A percentile compares a stretch with the other conserved stretches of the same genome.
Evolutionary conservation across 1,140 invertebrate genomes (phyloP).

Genomic region (Tetragnatha versicolor): DNA sequence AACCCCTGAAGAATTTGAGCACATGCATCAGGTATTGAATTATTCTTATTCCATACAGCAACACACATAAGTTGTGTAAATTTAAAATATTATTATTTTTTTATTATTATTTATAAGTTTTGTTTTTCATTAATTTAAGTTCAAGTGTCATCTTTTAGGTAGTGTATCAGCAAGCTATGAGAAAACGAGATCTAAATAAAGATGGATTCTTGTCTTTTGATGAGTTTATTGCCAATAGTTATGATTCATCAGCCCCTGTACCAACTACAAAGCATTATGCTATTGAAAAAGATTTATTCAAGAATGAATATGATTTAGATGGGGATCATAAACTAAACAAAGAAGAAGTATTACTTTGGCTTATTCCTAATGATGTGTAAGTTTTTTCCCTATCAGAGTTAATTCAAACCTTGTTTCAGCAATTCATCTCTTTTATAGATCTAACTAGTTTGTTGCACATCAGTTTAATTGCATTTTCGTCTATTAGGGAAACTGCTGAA

Average conservation of each 20-base stretch:
- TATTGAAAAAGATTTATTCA: conserved; percentile 89
- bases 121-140: conserved; percentile 6
- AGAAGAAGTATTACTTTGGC: conserved; percentile 86
- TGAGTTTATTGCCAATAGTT: conserved; percentile 58
- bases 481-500: conserved; percentile 78
- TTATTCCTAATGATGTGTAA: conserved; percentile 90
- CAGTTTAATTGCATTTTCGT: not conserved
- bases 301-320: conserved; percentile 85
- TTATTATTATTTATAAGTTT: not conserved
- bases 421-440: not conserved
- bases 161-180: conserved; percentile 56
- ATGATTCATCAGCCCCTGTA: conserved; percentile 36
- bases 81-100: not conserved
- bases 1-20: conserved; percentile 90
- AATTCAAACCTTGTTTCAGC: not conserved
- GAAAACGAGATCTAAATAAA: conserved; percentile 55
- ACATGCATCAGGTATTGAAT: conserved; percentile 80
- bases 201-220: conserved; percentile 57
- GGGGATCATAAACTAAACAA: conserved; percentile 81
- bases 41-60: not conserved
- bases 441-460: not conserved
- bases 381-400: too few species aligned
- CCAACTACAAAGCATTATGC: conserved; percentile 61
- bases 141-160: conserved; percentile 47
- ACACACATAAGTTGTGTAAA: not conserved